Evolutionary conservation across 2,113 vertebrate species (phyloP).

Genomic region (Helogale parvula): DNA sequence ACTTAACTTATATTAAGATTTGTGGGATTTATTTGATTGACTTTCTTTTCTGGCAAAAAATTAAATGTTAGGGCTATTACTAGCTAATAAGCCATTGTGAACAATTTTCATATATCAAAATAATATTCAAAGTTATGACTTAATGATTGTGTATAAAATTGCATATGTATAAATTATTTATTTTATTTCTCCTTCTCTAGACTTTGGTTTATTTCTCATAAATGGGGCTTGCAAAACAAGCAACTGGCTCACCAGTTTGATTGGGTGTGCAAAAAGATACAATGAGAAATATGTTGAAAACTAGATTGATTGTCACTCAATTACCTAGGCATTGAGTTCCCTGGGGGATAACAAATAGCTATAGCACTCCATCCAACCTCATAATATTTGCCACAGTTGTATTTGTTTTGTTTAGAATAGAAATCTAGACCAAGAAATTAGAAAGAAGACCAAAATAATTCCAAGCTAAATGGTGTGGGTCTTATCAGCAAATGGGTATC

Average conservation of each 20-base stretch:
- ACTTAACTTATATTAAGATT: not conserved
- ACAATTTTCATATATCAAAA: not conserved
- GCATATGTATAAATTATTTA: not conserved
- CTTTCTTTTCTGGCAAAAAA: not conserved
- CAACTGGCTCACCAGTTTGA: not conserved
- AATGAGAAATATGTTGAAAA: not conserved
- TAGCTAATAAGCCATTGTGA: not conserved
- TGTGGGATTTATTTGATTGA: conserved; percentile 6
- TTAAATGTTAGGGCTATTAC: not conserved
- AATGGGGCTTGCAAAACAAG: not conserved
- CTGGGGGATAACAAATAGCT: not conserved
- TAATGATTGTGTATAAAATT: not conserved
- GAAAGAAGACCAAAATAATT: not conserved
- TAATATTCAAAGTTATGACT: not conserved
- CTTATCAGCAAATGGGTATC: not conserved
- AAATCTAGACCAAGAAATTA: not conserved
- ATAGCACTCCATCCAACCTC: not conserved
- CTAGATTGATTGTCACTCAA: not conserved
- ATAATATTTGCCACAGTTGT: not conserved
- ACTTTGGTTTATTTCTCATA: not conserved
- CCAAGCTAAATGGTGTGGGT: not conserved
- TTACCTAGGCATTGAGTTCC: not conserved
- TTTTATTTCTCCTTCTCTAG: not conserved
- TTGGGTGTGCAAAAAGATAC: not conserved
- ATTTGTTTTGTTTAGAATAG: not conserved